phyloP scores from a whole-genome alignment of 2,888 invertebrate species.

The Oxytorus armatus region DNA sequence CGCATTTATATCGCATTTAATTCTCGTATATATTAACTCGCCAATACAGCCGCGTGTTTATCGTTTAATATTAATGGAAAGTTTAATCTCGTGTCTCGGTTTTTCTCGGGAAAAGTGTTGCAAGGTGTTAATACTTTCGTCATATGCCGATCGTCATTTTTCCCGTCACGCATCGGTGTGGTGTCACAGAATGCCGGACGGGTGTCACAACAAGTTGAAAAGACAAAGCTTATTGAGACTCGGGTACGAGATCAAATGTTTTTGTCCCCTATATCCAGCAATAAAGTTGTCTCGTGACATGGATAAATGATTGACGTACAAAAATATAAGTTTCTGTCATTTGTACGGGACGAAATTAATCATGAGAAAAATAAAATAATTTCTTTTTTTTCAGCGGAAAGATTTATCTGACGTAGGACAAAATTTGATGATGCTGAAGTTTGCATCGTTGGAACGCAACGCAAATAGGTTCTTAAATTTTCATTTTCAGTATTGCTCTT shows the following conservation, averaged over 20 bases:
- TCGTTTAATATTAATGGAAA: conserved; percentile 32
- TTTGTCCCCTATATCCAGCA: not conserved
- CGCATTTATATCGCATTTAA: not conserved
- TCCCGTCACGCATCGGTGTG: not conserved
- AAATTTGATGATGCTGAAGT: too few species aligned
- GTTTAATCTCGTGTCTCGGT: conserved; percentile 19
- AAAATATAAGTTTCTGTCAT: not conserved
- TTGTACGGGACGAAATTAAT: not conserved
- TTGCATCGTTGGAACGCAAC: too few species aligned
- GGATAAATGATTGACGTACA: not conserved
- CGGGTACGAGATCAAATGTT: not conserved
- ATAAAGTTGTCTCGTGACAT: not conserved
- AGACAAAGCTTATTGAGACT: not conserved
- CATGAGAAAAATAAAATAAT: too few species aligned
- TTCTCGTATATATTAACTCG: not conserved
- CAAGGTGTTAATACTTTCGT: conserved; percentile 28
- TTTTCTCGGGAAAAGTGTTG: conserved; percentile 51
- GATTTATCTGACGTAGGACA: too few species aligned
- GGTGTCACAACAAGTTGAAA: conserved; percentile 1
- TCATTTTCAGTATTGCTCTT: too few species aligned
- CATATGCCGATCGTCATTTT: conserved; percentile 17
- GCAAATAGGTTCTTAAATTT: too few species aligned
- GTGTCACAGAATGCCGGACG: not conserved
- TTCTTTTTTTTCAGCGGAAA: too few species aligned
- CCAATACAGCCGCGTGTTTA: not conserved